Conservation (phyloP, 2,888 invertebrate species). For the Entomobrya multifasciata region DNA sequence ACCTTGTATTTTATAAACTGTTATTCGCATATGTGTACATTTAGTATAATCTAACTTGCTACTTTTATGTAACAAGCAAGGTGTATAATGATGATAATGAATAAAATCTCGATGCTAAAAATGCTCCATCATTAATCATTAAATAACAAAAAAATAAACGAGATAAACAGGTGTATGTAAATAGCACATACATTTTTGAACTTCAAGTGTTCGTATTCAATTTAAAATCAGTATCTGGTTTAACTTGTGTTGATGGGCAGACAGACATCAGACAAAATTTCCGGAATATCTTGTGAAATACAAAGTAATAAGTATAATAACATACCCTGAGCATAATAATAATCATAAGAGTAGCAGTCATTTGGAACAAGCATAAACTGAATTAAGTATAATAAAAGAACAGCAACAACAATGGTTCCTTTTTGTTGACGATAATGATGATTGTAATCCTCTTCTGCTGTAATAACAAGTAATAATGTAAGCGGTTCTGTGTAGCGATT, state of each 20-base stretch:
- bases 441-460: not conserved
- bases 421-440: not conserved
- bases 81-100: not conserved
- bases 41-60: too few species aligned
- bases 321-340: slow-evolving; percentile 13
- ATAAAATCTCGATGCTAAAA: slow-evolving; percentile 24
- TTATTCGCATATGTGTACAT: too few species aligned
- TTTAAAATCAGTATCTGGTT: too few species aligned
- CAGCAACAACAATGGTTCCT: not conserved
- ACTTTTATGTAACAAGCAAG: not conserved
- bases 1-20: not conserved
- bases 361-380: slow-evolving; percentile 13
- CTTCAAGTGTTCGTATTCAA: too few species aligned
- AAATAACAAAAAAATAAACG: too few species aligned
- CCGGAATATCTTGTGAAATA: too few species aligned
- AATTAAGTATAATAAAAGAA: slow-evolving; percentile 3
- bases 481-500: slow-evolving; percentile 28
- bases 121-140: slow-evolving; percentile 29
- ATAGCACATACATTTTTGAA: too few species aligned
- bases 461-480: slow-evolving; percentile 27
- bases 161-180: too few species aligned
- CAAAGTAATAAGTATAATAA: too few species aligned
- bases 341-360: slow-evolving; percentile 28
- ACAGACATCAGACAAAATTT: too few species aligned
- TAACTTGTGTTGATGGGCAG: too few species aligned